Base-by-base conservation (phyloP, 2,113 vertebrate genomes). In the Pangasianodon gigas region DNA sequence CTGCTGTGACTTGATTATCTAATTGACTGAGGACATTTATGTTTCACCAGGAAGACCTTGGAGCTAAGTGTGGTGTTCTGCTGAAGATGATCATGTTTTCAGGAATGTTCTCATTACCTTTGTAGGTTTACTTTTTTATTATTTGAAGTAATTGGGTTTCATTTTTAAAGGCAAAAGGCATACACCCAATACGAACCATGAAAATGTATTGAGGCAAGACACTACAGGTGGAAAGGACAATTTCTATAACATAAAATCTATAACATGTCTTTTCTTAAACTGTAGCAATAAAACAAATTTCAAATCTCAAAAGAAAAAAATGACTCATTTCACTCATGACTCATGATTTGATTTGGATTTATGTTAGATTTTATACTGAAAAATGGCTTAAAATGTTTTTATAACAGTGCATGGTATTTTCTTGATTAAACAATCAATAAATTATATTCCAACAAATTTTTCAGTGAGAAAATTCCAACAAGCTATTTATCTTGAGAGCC, bases 1-100 rank as follows among this genome's bases (percentile, higher is more conserved):
- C 41, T 51, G 26, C 41, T 60, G 41, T 80, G 51, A 89, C 69
- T 91, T 24, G 56, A 87, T 87, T 85, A 85, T 71, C 14, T 29
- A 86, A 84, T 62, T 32, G 58, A 54, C 86, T 82, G 74, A 80
- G 82, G 41, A 32, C 51, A 80, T 85, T 69, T 18, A 10, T 41
- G 29, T 87, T 91, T 79, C 32, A 56, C 56, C 46, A 54, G 37
- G 52, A 81, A 48, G 60, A 85, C 79, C 16, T 85, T 74, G 13
- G 3, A 52, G 37, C 7, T 54, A 82, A 81, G 14, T 69, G n/a
- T 32, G 26, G 19, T 46, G 44, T 91, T 65, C 14, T 54, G 41
- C 21, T 71, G 44, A 51, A 88, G 21, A 52, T 44, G n/a, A 10
- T 4, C 10, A 4, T 56, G 16, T 32, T n/a, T 16, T 65, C 46